phyloP scores from a whole-genome alignment of 2,888 invertebrate species.

The Eutolmus rufibarbis region DNA sequence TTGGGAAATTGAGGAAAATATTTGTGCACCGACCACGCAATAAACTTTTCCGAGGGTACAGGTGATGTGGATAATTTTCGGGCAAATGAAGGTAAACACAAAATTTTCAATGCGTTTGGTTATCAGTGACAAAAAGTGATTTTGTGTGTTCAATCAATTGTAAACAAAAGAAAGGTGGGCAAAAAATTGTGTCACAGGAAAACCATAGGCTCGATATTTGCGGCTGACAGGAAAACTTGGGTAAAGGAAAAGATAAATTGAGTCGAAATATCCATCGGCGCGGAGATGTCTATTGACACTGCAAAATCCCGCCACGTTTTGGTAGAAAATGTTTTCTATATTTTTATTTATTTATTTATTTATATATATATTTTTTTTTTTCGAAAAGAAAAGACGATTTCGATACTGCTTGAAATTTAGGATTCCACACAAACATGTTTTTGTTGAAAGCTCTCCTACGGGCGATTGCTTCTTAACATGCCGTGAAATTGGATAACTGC shows the following conservation, averaged over 20 bases:
- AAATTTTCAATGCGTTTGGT: not conserved
- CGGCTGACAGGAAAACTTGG: not conserved
- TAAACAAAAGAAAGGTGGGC: not conserved
- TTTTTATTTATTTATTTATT: no score
- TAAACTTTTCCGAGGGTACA: not conserved
- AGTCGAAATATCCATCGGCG: slow-evolving; percentile 2
- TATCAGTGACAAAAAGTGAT: not conserved
- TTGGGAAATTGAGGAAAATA: not conserved
- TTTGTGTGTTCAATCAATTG: slow-evolving; percentile 2
- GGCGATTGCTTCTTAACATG: not conserved
- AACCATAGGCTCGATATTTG: not conserved
- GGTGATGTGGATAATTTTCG: not conserved
- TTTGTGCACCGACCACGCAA: not conserved
- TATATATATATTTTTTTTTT: no score
- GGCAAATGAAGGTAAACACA: not conserved
- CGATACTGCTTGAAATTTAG: not conserved
- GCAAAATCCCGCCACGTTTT: not conserved
- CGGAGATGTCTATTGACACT: not conserved
- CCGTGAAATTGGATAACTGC: not conserved
- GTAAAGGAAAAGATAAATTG: not conserved
- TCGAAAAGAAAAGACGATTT: not conserved
- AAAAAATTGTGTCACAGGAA: not conserved
- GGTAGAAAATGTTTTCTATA: not conserved
- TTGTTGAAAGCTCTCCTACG: not conserved
- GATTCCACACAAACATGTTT: not conserved